Base-by-base conservation (phyloP, 2,797 vertebrate species). In the Heliangelus exortis region DNA sequence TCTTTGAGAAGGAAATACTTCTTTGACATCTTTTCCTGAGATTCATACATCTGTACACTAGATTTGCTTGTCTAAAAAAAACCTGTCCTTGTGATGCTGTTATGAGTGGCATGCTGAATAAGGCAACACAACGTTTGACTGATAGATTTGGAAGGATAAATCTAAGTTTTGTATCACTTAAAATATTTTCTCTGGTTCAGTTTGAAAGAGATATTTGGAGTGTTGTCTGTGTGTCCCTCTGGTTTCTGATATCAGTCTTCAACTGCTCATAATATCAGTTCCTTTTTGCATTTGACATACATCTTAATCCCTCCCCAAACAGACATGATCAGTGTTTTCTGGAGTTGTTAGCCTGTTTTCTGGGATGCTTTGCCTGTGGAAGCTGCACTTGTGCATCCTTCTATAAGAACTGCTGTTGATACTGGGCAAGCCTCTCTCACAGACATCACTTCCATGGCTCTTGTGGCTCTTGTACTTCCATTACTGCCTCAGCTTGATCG, bases 401-500 rank as follows among this genome's bases (percentile, higher is more conserved):
- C 41, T 77, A 1, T 48, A 29, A 48, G 23, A 87, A 45, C 7
- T 0, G 0, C 3, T 45, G 17, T 9, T 41, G 48, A 20, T 71
- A 9, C 33, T 62, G 33, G 36, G 15, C 33, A 54, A 66, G 25
- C 28, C 48, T 57, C 43, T 67, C 18, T 78, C 57, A 50, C 21
- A 67, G 15, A n/a, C 22, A 26, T 53, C 48, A 53, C 73, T 69
- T 36, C 10, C n/a, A 8, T 36, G 53, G 26, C n/a, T 1, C 0
- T 14, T 9, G 39, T 65, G 29, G 39, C 41, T 63, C 25, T 36
- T 83, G 33, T 23, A 31, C 0, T 1, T 59, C 43, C 21, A 6
- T 54, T 39, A 41, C 34, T 65, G 17, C 14, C 39, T 77, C 39
- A 63, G 22, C 29, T 47, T 29, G 51, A 9, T 26, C 10, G 36